Base-by-base conservation (phyloP, 2,113 vertebrate species). In the Furnarius figulus region DNA sequence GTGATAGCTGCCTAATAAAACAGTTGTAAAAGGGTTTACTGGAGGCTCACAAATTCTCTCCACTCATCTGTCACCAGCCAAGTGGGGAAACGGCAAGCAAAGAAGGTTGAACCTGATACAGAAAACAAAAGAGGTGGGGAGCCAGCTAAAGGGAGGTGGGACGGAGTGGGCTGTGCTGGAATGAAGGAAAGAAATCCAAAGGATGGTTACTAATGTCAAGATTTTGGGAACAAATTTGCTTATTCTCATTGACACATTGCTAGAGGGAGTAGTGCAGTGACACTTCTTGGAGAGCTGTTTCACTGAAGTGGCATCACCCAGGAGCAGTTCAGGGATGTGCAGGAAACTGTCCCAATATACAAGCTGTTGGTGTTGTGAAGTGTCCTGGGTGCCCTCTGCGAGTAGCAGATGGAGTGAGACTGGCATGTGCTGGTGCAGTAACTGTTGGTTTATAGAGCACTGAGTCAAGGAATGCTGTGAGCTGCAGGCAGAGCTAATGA, bases 61-160 rank as follows among this genome's bases (percentile, higher is more conserved):
- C 11, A 22, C 39, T 23, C 72, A 28, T 24, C 55, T 53, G 55
- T 44, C 61, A 70, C 47, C 46, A 62, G 25, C 25, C 23, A 35
- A 1, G 0, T 2, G 27, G 33, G 40, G 40, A 62, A 19, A 76
- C 0, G 4, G 49, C 31, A 76, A 16, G 35, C 44, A 44, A 63
- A 74, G 39, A 63, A 61, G 19, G 33, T 10, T 67, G 30, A 66
- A 56, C 31, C 10, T 77, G 31, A n/a, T 31, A 22, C 6, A 67
- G 58, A 56, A 85, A 76, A 76, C 23, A 65, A 50, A 65, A 58
- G 25, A 35, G 25, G 24, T 18, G 44, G 63, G 39, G 20, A 91
- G 13, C 1, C 25, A 77, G 47, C 14, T 39, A 21, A 76, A 67
- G 37, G 47, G 25, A 67, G 8, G 15, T n/a, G 56, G 56, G n/a